A percentile compares a stretch with the other conserved stretches of the same genome.
These are phyloP conservation scores for Tenthredo amoena DNA, from an alignment of 2,888 invertebrate species.

Conservation along the genomic window DNA sequence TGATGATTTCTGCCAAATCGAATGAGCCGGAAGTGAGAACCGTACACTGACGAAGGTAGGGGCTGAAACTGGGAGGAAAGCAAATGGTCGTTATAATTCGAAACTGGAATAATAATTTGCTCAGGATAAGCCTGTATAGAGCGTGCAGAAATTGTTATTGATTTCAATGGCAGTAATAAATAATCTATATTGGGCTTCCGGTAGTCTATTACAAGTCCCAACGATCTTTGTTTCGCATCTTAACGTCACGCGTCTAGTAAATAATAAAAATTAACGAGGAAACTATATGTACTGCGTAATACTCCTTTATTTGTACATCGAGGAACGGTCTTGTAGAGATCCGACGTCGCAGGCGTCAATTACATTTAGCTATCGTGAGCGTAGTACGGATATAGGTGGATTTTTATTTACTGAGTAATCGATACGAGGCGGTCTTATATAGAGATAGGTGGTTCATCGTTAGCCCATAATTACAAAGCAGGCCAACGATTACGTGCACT, in stretches of 20 bases:
- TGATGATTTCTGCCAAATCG: conserved; percentile 19
- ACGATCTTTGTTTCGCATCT: not conserved
- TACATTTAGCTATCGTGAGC: not conserved
- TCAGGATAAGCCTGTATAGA: not conserved
- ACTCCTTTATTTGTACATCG: conserved; percentile 11
- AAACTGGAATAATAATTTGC: not conserved
- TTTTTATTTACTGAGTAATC: conserved; percentile 33
- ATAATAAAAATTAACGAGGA: not conserved
- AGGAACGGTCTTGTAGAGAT: not conserved
- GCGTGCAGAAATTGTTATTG: not conserved
- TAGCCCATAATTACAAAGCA: conserved; percentile 37
- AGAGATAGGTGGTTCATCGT: conserved; percentile 23
- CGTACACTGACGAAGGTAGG: conserved; percentile 48
- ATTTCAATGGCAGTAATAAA: conserved; percentile 18
- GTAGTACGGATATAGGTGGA: not conserved
- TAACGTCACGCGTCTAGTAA: not conserved
- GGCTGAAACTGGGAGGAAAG: conserved; percentile 25
- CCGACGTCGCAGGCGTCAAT: not conserved
- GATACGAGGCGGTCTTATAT: not conserved
- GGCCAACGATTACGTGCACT: conserved; percentile 49
- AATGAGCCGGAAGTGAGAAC: conserved; percentile 37
- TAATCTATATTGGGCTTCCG: not conserved
- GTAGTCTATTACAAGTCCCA: not conserved
- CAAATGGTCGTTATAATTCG: not conserved
- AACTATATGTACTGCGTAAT: not conserved